Conservation (phyloP, 2,888 invertebrate species). For the Andrena bucephala region DNA sequence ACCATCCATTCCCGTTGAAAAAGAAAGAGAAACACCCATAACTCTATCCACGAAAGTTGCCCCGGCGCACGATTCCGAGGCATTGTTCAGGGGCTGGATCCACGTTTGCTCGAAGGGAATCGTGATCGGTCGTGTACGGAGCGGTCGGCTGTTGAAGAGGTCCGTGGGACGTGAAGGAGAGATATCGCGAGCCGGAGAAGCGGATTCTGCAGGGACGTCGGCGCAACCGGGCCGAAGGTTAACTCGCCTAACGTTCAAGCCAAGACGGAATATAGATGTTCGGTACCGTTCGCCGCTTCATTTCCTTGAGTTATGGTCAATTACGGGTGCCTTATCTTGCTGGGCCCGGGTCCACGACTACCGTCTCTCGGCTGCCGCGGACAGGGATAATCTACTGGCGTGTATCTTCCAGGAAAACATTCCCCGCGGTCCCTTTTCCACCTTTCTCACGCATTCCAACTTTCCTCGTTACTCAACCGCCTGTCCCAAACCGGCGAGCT, state of each 20-base stretch:
- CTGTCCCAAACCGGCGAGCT: neutral
- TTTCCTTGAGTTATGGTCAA: conserved; percentile 80
- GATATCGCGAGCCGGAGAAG: conserved; percentile 22
- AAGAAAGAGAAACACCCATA: conserved; percentile 26
- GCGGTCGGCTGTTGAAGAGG: conserved; percentile 37
- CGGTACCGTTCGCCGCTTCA: conserved; percentile 78
- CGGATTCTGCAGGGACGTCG: conserved; percentile 46
- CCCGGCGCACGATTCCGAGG: conserved; percentile 40
- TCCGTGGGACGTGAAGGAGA: conserved; percentile 14
- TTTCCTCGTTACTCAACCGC: neutral
- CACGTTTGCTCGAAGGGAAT: conserved; percentile 38
- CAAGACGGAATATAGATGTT: conserved; percentile 74
- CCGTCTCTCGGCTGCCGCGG: conserved; percentile 55
- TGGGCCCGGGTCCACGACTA: conserved; percentile 69
- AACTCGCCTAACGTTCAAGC: conserved; percentile 72
- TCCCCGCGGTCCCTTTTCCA: conserved; percentile 44
- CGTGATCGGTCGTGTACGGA: conserved; percentile 34
- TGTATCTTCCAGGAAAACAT: conserved; percentile 63
- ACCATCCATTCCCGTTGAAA: neutral
- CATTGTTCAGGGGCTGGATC: conserved; percentile 41
- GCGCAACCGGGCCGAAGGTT: conserved; percentile 69
- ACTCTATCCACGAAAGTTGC: conserved; percentile 35
- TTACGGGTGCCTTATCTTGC: conserved; percentile 75
- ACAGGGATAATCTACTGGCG: conserved; percentile 66
- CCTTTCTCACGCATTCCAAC: conserved; percentile 40